These are phyloP conservation scores for Pyrgilauda ruficollis DNA, from an alignment of 2,113 vertebrate genomes.

Conservation along the genomic window DNA sequence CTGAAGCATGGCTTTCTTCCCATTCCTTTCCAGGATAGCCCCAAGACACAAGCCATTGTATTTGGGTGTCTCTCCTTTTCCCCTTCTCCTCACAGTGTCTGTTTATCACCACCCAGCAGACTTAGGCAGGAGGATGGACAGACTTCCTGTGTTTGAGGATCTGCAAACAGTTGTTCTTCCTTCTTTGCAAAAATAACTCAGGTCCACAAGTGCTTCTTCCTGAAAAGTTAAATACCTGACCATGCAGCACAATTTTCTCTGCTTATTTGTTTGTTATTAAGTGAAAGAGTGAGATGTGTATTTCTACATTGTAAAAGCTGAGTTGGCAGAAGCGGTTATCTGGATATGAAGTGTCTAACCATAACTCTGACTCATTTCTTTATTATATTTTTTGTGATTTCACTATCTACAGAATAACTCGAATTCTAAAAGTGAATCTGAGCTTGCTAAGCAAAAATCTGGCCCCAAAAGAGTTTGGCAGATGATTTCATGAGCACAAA, in stretches of 20 bases:
- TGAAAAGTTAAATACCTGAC: neutral
- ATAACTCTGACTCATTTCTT: neutral
- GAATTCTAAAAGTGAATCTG: neutral
- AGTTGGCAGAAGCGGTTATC: neutral
- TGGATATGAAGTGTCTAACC: neutral
- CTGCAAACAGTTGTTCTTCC: neutral
- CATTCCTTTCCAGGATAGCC: neutral
- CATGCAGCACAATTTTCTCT: neutral
- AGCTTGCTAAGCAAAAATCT: neutral
- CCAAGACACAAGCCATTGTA: neutral
- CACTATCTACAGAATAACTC: neutral
- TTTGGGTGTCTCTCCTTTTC: neutral
- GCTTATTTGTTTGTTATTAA: neutral
- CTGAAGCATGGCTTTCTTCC: neutral
- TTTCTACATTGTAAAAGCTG: neutral
- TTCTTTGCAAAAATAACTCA: neutral
- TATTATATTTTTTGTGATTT: neutral
- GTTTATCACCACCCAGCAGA: neutral
- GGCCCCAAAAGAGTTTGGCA: neutral
- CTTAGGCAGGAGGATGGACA: neutral
- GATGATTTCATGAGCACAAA: neutral
- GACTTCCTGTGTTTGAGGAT: neutral
- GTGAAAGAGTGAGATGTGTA: neutral
- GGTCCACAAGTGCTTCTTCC: neutral
- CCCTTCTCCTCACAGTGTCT: accelerated